Evolutionary conservation across 2,888 invertebrate species (phyloP).

Genomic region (Boloria euphrosyne): DNA sequence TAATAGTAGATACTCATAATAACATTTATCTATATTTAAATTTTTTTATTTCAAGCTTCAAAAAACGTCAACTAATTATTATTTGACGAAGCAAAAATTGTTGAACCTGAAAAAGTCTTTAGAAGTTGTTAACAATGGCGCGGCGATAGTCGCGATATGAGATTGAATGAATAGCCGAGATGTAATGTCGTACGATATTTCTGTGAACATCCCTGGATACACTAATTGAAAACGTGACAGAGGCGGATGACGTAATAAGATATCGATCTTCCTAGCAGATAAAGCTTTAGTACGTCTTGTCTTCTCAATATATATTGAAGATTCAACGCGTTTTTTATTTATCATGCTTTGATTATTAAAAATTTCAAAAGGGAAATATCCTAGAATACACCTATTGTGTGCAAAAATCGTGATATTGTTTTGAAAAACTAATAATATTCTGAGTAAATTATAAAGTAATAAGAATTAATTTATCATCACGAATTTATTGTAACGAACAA

Average conservation of each 20-base stretch:
- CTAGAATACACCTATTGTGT: too few species aligned
- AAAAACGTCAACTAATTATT: slow-evolving; percentile 10
- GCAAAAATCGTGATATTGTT: too few species aligned
- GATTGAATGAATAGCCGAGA: slow-evolving; percentile 35
- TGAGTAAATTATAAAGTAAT: too few species aligned
- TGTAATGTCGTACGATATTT: slow-evolving; percentile 27
- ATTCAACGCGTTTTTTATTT: background rate
- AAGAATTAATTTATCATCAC: too few species aligned
- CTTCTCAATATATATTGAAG: slow-evolving; percentile 11
- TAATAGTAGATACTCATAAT: too few species aligned
- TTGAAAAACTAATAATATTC: too few species aligned
- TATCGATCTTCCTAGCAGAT: slow-evolving; percentile 41
- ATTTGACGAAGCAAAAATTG: slow-evolving; percentile 25
- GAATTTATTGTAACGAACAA: too few species aligned
- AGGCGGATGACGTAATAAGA: slow-evolving; percentile 40
- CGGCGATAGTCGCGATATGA: slow-evolving; percentile 35
- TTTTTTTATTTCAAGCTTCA: background rate
- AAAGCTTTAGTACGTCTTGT: slow-evolving; percentile 18
- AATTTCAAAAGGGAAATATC: background rate
- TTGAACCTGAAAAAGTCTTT: slow-evolving; percentile 33
- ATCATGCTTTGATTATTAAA: background rate
- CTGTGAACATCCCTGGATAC: slow-evolving; percentile 55
- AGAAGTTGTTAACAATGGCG: slow-evolving; percentile 32
- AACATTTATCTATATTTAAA: too few species aligned
- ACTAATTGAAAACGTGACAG: slow-evolving; percentile 78